phyloP scores from a whole-genome alignment of 1,140 invertebrate genomes.

The Drosophila jambulina region DNA sequence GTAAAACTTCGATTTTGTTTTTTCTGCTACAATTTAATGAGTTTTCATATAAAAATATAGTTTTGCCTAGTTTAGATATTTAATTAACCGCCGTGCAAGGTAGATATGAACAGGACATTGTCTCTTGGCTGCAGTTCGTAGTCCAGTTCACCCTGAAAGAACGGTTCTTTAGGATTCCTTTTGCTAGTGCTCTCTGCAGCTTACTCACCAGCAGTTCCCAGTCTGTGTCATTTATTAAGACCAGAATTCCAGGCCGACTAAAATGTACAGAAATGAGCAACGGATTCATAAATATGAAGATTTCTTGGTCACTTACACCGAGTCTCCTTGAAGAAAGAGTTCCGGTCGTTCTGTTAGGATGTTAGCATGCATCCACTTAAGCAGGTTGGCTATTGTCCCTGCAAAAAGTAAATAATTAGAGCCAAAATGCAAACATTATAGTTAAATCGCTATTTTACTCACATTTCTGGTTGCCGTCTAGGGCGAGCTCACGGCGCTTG shows the following conservation, averaged over 20 bases:
- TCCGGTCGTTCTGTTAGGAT: conserved; percentile 94
- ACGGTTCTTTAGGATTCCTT: not conserved
- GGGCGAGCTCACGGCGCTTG: conserved; percentile 89
- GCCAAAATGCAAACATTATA: conserved; percentile 8
- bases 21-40: conserved; percentile 12
- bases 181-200: too few relatives aligned
- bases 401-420: conserved; percentile 31
- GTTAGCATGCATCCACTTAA: conserved; percentile 94
- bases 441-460: conserved; percentile 54
- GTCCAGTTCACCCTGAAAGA: conserved; percentile 85
- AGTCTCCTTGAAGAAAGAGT: conserved; percentile 94
- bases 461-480: conserved; percentile 86
- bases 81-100: conserved; percentile 87
- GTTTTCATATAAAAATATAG: conserved; percentile 30
- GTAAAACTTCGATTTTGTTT: not conserved
- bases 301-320: conserved; percentile 87
- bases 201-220: conserved; percentile 94
- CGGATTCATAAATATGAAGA: too few relatives aligned
- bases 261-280: not conserved
- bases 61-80: conserved; percentile 12
- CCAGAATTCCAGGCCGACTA: conserved; percentile 95
- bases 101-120: conserved; percentile 87
- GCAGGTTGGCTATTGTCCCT: conserved; percentile 91
- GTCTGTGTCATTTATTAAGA: conserved; percentile 96
- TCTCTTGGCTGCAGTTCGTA: conserved; percentile 86